Conservation (phyloP, 1,140 invertebrate genomes). For the Seison nebaliae region DNA sequence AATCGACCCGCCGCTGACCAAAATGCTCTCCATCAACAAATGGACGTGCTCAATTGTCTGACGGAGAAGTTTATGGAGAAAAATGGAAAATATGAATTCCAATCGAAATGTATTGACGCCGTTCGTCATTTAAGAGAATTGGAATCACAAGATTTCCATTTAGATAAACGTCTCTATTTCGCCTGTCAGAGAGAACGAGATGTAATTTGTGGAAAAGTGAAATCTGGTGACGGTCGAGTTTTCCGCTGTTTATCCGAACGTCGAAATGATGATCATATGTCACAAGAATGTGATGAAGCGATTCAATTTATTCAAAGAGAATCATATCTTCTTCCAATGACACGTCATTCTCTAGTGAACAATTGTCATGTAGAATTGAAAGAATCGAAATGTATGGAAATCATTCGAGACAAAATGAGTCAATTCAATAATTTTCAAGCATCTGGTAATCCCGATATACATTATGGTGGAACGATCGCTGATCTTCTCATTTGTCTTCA, state of each 20-base stretch:
- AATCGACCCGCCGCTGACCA: too few relatives aligned
- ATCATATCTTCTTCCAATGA: neutral
- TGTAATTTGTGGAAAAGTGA: slow-evolving; percentile 31
- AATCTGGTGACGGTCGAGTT: slow-evolving; percentile 40
- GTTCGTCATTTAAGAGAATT: slow-evolving; percentile 34
- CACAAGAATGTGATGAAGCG: slow-evolving; percentile 15
- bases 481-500: slow-evolving; percentile 7
- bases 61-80: too few relatives aligned
- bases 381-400: slow-evolving; percentile 2
- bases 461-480: neutral
- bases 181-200: slow-evolving; percentile 59
- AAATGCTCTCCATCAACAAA: too few relatives aligned
- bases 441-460: neutral
- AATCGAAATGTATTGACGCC: neutral
- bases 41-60: too few relatives aligned
- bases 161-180: slow-evolving; percentile 61
- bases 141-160: slow-evolving; percentile 62
- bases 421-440: neutral
- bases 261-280: slow-evolving; percentile 43
- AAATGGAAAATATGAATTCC: neutral
- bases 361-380: slow-evolving; percentile 2
- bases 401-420: neutral
- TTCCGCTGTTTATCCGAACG: slow-evolving; percentile 72
- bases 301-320: slow-evolving; percentile 1
- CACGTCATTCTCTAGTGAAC: neutral